These are phyloP conservation scores for Thripadectes ignobilis DNA, from an alignment of 2,797 vertebrate genomes.

Conservation along the genomic window DNA sequence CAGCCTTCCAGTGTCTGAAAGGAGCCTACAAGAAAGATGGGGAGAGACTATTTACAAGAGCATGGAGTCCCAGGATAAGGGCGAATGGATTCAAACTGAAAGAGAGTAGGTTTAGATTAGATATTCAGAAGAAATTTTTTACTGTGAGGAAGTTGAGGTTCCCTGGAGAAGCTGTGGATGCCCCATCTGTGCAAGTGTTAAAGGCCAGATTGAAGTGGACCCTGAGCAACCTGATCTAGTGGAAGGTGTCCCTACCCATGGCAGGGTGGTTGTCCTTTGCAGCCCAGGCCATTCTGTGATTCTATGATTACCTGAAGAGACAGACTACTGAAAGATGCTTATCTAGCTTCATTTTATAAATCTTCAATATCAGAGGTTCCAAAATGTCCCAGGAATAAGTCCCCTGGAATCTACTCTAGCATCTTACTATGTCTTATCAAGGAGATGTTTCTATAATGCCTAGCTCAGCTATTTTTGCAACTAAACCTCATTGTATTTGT, in stretches of 20 bases:
- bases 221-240: not conserved
- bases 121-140: not conserved
- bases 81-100: not conserved
- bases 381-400: not conserved
- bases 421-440: not conserved
- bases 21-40: not conserved
- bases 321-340: not conserved
- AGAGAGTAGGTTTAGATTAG: not conserved
- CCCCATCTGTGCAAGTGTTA: not conserved
- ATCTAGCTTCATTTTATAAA: not conserved
- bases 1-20: not conserved
- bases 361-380: not conserved
- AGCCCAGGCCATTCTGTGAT: not conserved
- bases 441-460: not conserved
- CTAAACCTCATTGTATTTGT: not conserved
- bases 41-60: not conserved
- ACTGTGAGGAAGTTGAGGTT: not conserved
- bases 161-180: not conserved
- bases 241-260: not conserved
- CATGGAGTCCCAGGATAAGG: fast-evolving
- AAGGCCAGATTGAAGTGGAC: not conserved
- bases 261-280: not conserved
- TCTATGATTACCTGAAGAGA: not conserved
- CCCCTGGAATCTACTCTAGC: not conserved
- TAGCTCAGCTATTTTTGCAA: not conserved